Conservation (phyloP, 2,797 vertebrate genomes). For the Melanotaenia maccullochi region DNA sequence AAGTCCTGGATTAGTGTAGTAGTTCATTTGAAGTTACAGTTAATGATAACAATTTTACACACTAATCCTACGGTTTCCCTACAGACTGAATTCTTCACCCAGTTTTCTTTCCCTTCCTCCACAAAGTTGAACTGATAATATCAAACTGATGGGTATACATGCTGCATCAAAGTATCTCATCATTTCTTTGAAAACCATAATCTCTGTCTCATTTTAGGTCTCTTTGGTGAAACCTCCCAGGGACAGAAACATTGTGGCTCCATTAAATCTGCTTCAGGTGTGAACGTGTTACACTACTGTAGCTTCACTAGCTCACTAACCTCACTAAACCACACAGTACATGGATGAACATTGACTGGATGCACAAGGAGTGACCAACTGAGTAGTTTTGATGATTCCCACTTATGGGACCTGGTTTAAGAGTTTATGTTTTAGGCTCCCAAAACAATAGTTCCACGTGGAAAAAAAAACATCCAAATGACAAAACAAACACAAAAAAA, state of each 20-base stretch:
- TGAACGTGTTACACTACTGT: no score
- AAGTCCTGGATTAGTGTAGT: slow-evolving; percentile 82
- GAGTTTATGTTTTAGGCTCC: no score
- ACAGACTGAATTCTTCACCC: background rate
- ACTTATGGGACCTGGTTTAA: no score
- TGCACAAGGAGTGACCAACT: no score
- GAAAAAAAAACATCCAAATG: no score
- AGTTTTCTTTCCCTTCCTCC: background rate
- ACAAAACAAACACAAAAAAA: no score
- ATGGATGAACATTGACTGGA: no score
- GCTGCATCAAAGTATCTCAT: slow-evolving; percentile 29
- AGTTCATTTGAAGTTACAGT: background rate
- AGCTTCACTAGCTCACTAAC: no score
- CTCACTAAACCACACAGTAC: no score
- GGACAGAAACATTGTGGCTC: slow-evolving; percentile 2
- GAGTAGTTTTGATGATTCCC: no score
- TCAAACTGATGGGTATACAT: slow-evolving; percentile 20
- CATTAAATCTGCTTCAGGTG: background rate
- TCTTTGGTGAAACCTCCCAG: background rate
- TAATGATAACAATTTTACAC: background rate
- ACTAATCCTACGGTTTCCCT: background rate
- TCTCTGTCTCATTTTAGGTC: background rate
- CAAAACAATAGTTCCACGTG: no score
- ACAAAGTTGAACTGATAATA: slow-evolving; percentile 6
- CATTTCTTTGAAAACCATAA: slow-evolving; percentile 2